phyloP scores from a whole-genome alignment of 1,140 invertebrate species.

The Cyrtorhinus lividipennis region DNA sequence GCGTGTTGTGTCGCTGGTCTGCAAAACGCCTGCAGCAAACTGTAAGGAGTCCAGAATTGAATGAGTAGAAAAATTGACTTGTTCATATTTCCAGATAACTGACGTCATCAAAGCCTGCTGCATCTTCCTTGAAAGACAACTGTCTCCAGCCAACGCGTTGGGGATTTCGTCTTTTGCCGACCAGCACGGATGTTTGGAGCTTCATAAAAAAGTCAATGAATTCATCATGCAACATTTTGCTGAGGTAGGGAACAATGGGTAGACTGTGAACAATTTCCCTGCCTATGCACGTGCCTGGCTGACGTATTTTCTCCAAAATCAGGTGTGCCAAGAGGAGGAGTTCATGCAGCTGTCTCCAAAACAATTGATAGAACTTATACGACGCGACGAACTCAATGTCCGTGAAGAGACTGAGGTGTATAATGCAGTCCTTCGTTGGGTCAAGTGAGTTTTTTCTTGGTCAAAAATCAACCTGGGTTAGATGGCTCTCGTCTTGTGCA shows the following conservation, averaged over 20 bases:
- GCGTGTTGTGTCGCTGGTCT: too few relatives aligned
- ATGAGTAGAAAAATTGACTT: too few relatives aligned
- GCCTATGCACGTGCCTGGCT: too few relatives aligned
- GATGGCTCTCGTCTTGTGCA: too few relatives aligned
- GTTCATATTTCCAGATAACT: conserved; percentile 52
- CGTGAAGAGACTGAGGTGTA: conserved; percentile 82
- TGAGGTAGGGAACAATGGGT: conserved; percentile 35
- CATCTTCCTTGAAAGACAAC: conserved; percentile 72
- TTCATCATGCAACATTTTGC: conserved; percentile 83
- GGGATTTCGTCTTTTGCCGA: conserved; percentile 85
- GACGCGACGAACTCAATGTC: conserved; percentile 78
- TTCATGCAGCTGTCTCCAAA: conserved; percentile 66
- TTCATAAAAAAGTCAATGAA: conserved; percentile 71
- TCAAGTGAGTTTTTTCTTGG: conserved; percentile 24
- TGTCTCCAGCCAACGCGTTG: conserved; percentile 86
- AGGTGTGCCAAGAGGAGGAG: conserved; percentile 80
- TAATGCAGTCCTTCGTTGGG: conserved; percentile 81
- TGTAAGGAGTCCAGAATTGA: too few relatives aligned
- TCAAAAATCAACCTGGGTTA: too few relatives aligned
- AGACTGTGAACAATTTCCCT: background rate
- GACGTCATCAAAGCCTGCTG: conserved; percentile 85
- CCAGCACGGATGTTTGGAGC: conserved; percentile 69
- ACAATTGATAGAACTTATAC: conserved; percentile 63
- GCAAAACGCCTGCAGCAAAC: too few relatives aligned
- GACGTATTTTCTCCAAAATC: too few relatives aligned